Conservation (phyloP, 1,140 invertebrate species). For the Lycorma delicatula region DNA sequence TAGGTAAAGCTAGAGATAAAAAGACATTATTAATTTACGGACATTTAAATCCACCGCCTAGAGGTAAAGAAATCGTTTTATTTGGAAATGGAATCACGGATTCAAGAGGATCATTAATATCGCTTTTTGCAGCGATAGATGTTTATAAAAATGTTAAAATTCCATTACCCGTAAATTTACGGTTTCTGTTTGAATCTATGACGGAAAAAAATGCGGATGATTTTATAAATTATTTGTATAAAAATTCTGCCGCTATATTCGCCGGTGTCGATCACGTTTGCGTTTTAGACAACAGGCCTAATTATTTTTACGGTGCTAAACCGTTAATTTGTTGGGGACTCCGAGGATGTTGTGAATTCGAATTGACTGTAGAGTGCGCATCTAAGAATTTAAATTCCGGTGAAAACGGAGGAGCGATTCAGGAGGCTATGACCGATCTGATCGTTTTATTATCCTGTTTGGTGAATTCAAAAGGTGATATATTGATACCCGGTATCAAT, state of each 20-base stretch:
- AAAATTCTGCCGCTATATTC: not conserved
- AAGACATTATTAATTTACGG: not conserved
- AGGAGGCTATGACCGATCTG: slow-evolving; percentile 46
- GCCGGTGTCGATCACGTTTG: not conserved
- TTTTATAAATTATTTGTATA: not conserved
- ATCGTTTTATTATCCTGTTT: slow-evolving; percentile 41
- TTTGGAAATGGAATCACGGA: slow-evolving; percentile 8
- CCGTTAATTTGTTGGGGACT: slow-evolving; percentile 57
- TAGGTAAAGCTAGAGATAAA: too few relatives aligned
- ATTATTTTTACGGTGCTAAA: slow-evolving; percentile 36
- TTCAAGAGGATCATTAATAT: slow-evolving; percentile 3
- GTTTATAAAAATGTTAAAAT: not conserved
- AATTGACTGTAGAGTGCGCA: slow-evolving; percentile 48
- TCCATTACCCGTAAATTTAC: not conserved
- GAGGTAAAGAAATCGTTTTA: not conserved
- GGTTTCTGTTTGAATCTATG: slow-evolving; percentile 1
- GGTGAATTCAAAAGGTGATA: slow-evolving; percentile 39
- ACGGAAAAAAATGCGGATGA: not conserved
- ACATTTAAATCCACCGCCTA: not conserved
- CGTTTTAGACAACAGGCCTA: not conserved
- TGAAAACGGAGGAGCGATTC: slow-evolving; percentile 48
- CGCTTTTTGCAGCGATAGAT: not conserved
- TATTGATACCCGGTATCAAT: slow-evolving; percentile 42
- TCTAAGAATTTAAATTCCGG: slow-evolving; percentile 52
- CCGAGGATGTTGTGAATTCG: slow-evolving; percentile 53